Conservation (phyloP, 1,140 invertebrate species). For the Drosophila bifasciata region DNA sequence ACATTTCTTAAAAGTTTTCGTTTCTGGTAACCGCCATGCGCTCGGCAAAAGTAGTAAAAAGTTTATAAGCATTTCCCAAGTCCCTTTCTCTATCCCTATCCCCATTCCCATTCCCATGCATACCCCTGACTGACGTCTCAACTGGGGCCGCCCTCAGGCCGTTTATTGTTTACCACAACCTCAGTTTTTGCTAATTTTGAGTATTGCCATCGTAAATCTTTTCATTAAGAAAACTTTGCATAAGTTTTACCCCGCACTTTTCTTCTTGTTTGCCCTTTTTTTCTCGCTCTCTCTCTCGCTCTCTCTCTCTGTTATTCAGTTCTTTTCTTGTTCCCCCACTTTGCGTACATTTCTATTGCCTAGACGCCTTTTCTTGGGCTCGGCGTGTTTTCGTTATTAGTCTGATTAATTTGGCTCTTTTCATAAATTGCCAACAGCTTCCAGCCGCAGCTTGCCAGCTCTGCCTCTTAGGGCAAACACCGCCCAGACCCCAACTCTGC, state of each 20-base stretch:
- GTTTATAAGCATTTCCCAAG: constrained; percentile 54
- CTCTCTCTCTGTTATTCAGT: background rate
- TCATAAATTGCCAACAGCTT: constrained; percentile 84
- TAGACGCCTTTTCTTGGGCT: constrained; percentile 60
- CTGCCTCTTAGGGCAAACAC: constrained; percentile 15
- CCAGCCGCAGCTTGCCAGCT: constrained; percentile 65
- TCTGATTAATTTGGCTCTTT: constrained; percentile 84
- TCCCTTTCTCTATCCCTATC: background rate
- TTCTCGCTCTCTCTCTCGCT: background rate
- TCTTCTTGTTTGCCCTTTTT: constrained; percentile 13
- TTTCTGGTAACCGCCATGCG: constrained; percentile 35
- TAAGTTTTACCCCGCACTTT: constrained; percentile 63
- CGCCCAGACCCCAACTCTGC: background rate
- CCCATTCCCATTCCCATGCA: too few relatives aligned
- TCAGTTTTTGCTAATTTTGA: constrained; percentile 82
- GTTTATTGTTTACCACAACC: constrained; percentile 76
- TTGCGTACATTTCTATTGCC: constrained; percentile 53
- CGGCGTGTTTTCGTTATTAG: constrained; percentile 84
- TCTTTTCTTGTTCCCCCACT: constrained; percentile 2
- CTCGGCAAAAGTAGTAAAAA: constrained; percentile 45
- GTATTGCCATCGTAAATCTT: constrained; percentile 84
- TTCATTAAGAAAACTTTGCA: constrained; percentile 84
- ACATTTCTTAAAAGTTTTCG: constrained; percentile 58
- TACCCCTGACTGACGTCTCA: background rate
- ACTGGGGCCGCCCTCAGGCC: background rate